These are phyloP conservation scores for Macquaria ambigua DNA, from an alignment of 2,113 vertebrate species.

Conservation along the genomic window DNA sequence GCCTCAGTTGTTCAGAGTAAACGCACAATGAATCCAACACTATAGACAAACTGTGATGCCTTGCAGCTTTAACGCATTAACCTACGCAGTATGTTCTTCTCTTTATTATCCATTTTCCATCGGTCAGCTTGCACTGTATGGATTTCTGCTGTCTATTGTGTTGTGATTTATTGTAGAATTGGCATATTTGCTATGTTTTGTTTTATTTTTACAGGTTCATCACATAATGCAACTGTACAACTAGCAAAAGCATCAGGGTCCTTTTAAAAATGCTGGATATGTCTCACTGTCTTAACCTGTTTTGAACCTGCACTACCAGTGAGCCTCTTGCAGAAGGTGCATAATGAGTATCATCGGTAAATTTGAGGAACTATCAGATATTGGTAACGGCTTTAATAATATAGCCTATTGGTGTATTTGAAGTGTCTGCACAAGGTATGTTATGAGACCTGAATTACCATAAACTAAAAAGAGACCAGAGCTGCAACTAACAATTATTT, in stretches of 20 bases:
- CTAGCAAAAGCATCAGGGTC: neutral
- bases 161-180: neutral
- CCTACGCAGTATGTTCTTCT: neutral
- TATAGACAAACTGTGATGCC: neutral
- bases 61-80: neutral
- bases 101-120: neutral
- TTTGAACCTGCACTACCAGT: neutral
- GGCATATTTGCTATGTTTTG: too few species aligned
- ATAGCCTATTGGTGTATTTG: neutral
- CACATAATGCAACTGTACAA: neutral
- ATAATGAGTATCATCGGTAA: neutral
- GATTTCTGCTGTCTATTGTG: neutral
- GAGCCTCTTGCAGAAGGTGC: neutral
- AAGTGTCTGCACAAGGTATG: neutral
- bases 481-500: neutral
- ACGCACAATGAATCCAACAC: neutral
- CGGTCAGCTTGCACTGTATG: neutral
- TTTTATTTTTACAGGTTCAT: neutral
- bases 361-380: neutral
- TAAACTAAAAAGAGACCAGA: neutral
- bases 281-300: neutral
- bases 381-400: neutral
- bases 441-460: neutral
- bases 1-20: neutral
- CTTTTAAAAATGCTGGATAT: neutral